These are phyloP conservation scores for Platichthys flesus DNA, from an alignment of 2,113 vertebrate species.

Conservation along the genomic window DNA sequence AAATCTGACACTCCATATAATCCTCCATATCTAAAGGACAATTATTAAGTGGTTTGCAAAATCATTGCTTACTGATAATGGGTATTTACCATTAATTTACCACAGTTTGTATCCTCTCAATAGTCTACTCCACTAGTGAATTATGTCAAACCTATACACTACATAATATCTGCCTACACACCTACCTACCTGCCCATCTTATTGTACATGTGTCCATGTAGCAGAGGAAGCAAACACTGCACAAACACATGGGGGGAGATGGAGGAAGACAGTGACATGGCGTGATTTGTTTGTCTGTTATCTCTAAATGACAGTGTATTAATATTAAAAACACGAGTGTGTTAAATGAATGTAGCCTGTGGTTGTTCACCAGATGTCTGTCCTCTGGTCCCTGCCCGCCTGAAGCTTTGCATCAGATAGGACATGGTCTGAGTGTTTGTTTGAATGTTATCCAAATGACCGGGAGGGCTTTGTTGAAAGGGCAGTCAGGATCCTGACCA, in stretches of 20 bases:
- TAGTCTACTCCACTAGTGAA: too few species aligned
- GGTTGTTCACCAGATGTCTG: slow-evolving; percentile 16
- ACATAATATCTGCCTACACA: too few species aligned
- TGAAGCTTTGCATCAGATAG: slow-evolving; percentile 58
- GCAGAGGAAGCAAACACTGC: too few species aligned
- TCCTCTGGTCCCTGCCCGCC: slow-evolving; percentile 7
- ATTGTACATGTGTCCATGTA: too few species aligned
- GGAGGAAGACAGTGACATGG: background rate
- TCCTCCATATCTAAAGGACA: too few species aligned
- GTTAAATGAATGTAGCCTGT: slow-evolving; percentile 10
- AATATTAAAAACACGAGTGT: background rate
- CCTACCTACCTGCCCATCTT: too few species aligned
- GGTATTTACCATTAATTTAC: too few species aligned
- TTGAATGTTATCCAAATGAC: slow-evolving; percentile 74
- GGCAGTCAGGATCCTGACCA: slow-evolving; percentile 4
- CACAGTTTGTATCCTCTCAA: too few species aligned
- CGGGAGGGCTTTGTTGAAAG: slow-evolving; percentile 43
- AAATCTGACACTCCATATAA: too few species aligned
- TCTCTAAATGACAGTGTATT: background rate
- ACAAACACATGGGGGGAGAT: background rate
- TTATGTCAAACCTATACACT: too few species aligned
- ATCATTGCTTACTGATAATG: too few species aligned
- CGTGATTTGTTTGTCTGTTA: background rate
- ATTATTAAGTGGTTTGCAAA: too few species aligned
- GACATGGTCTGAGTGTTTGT: slow-evolving; percentile 38